These are phyloP conservation scores for Ectemnius lituratus DNA, from an alignment of 2,888 invertebrate species.

Conservation along the genomic window DNA sequence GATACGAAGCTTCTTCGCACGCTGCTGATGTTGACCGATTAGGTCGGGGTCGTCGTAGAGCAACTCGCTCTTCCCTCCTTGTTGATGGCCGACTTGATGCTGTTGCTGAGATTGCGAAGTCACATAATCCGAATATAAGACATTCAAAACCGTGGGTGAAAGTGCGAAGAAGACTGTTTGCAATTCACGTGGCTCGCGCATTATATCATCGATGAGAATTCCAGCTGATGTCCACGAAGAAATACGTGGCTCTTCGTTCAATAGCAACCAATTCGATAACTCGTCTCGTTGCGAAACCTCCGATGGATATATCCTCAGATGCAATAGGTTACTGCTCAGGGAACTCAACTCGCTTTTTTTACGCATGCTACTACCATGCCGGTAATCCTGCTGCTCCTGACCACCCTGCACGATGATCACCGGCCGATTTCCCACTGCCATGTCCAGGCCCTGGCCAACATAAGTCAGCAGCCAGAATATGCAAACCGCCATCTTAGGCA, in stretches of 20 bases:
- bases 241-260: conserved; percentile 60
- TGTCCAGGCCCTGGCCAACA: conserved; percentile 72
- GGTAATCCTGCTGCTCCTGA: conserved; percentile 60
- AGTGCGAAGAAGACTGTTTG: conserved; percentile 60
- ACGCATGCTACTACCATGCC: conserved; percentile 51
- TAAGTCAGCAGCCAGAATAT: conserved; percentile 74
- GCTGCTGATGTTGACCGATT: conserved; percentile 38
- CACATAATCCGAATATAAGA: conserved; percentile 67
- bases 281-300: conserved; percentile 52
- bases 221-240: conserved; percentile 55
- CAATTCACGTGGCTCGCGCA: conserved; percentile 50
- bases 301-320: conserved; percentile 54
- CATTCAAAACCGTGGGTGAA: conserved; percentile 74
- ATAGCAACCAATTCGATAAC: conserved; percentile 67
- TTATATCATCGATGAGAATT: conserved; percentile 54
- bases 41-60: conserved; percentile 45
- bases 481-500: conserved; percentile 71
- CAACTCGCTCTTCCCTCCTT: conserved; percentile 32
- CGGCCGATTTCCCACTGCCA: conserved; percentile 71
- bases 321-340: conserved; percentile 59
- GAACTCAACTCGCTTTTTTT: conserved; percentile 56
- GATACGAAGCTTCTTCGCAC: conserved; percentile 47
- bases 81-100: too few species aligned
- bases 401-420: conserved; percentile 56
- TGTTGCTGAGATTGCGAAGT: conserved; percentile 18